Evolutionary conservation across 2,888 invertebrate genomes (phyloP), one percentile per base, ranked within the genome.

Genomic region (Nipponacmea schrenckii): DNA sequence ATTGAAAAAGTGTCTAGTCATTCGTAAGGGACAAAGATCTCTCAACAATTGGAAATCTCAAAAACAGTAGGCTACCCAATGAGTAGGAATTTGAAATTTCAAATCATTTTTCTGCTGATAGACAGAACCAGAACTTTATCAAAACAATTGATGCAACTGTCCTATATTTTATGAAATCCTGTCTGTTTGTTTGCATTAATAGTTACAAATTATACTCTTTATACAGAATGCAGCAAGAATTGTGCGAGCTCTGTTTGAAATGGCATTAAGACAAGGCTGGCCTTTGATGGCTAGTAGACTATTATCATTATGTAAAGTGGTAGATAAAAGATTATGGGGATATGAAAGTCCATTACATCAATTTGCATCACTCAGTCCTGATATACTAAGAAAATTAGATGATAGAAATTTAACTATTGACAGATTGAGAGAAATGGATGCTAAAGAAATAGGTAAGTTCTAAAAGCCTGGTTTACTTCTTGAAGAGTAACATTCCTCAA

Each of bases 311-410:
- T 94, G 96, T 46, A 96, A 97, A 90, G 96, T 96, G 94, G 91
- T 99, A 77, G 98, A 99, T 86, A 92, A 94, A 4, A 94, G 95
- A 84, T 92, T 94, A 79, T 99, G 98, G 98, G 93, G 93, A 79
- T 93, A 93, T 85, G 93, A 94, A 87, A 94, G 94, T 74, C 95
- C 96, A 0, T 91, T 99, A 88, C 90, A 95, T 15, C 98, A 98
- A 89, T 89, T 90, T 75, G 77, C 83, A 8, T 75, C 81, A 31
- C 91, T 97, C 69, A 92, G 93, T n/a, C 90, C 91, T 0, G 95
- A 95, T 78, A 92, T 95, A 0, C 91, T 97, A 74, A 92, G 93
- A 31, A 96, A 96, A 86, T 91, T 97, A 7, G 96, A 97, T 85
- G 91, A 83, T 7, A 92, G 92, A 1, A 92, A 94, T 78, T 86